phyloP scores from a whole-genome alignment of 2,888 invertebrate genomes.

The Marronus borbonicus region DNA sequence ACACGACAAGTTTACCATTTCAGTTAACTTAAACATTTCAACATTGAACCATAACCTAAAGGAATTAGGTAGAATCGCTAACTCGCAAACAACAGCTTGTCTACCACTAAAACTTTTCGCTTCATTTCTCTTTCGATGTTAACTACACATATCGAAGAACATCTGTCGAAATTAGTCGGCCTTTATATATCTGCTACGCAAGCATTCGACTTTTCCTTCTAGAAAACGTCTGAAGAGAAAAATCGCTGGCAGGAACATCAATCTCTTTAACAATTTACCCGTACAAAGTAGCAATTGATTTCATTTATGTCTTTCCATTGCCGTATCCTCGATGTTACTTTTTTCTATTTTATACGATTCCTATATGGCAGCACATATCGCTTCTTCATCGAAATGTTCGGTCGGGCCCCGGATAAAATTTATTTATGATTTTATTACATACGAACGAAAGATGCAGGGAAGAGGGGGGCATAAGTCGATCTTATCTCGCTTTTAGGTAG shows the following conservation, averaged over 20 bases:
- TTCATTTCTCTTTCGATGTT: neutral
- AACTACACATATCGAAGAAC: neutral
- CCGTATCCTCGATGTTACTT: conserved; percentile 16
- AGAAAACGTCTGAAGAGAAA: conserved; percentile 17
- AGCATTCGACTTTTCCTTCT: conserved; percentile 11
- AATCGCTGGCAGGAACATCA: conserved; percentile 30
- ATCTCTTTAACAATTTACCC: conserved; percentile 37
- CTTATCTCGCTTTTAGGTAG: conserved; percentile 19
- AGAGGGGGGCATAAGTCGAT: conserved; percentile 10
- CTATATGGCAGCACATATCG: conserved; percentile 21
- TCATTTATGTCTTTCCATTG: conserved; percentile 43
- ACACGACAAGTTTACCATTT: too few relatives aligned
- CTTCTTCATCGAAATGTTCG: conserved; percentile 29
- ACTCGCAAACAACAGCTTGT: too few relatives aligned
- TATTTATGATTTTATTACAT: conserved; percentile 45
- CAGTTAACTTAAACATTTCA: too few relatives aligned
- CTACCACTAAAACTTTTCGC: neutral
- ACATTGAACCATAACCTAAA: too few relatives aligned
- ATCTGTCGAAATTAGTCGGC: neutral
- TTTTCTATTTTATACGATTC: conserved; percentile 25
- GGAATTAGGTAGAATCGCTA: too few relatives aligned
- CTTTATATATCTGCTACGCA: neutral
- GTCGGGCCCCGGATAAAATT: conserved; percentile 31
- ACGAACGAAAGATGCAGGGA: conserved; percentile 11
- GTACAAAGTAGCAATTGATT: conserved; percentile 46